Conservation (phyloP, 1,140 invertebrate species). For the Pseudachorutes palmiensis region DNA sequence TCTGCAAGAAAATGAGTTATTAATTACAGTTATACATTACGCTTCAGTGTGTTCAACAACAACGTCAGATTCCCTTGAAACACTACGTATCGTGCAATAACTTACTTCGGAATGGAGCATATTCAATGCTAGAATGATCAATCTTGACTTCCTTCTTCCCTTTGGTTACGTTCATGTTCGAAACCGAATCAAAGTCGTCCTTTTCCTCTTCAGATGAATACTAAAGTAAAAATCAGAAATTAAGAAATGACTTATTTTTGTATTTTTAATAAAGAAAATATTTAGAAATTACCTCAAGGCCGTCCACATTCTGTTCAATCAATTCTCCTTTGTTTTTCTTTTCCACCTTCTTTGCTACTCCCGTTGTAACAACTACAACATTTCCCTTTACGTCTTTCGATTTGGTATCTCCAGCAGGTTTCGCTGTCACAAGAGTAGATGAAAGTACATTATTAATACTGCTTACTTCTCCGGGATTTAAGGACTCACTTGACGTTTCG, state of each 20-base stretch:
- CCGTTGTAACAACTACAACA: slow-evolving; percentile 74
- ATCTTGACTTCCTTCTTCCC: slow-evolving; percentile 83
- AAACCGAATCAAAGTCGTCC: slow-evolving; percentile 86
- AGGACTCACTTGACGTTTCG: slow-evolving; percentile 52
- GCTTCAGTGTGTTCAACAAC: too few species aligned
- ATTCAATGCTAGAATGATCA: slow-evolving; percentile 73
- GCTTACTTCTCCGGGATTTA: too few species aligned
- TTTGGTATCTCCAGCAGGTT: slow-evolving; percentile 18
- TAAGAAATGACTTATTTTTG: neutral
- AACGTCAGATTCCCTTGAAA: too few species aligned
- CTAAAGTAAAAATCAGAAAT: slow-evolving; percentile 41
- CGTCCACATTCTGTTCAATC: slow-evolving; percentile 95
- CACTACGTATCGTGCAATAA: too few species aligned
- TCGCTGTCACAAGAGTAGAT: too few species aligned
- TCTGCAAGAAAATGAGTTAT: too few species aligned
- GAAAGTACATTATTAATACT: too few species aligned
- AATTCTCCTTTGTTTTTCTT: slow-evolving; percentile 79
- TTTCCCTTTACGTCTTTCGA: slow-evolving; percentile 36
- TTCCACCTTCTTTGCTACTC: slow-evolving; percentile 78
- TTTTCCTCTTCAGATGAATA: slow-evolving; percentile 96
- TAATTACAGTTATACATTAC: too few species aligned
- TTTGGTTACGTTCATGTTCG: slow-evolving; percentile 76
- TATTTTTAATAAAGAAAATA: slow-evolving; percentile 6
- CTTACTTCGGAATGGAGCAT: slow-evolving; percentile 83
- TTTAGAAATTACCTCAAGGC: slow-evolving; percentile 58